Evolutionary conservation across 2,113 vertebrate species (phyloP), one percentile per base, ranked within the genome.

Genomic region (Phaetusa simplex): DNA sequence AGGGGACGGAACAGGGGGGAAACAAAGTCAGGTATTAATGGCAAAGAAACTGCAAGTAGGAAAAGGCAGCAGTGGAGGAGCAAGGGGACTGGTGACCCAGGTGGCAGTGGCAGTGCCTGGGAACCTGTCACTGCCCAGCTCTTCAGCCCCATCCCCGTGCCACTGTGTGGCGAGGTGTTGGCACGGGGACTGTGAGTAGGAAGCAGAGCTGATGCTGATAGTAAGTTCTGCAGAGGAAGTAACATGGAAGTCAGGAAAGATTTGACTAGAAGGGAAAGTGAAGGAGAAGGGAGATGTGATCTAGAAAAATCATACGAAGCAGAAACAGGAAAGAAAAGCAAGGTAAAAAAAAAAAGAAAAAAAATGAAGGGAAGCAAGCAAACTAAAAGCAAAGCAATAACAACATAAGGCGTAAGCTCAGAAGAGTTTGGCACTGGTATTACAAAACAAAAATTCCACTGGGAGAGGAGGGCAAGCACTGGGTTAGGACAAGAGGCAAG

Each of bases 401-500:
- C 36, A 88, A 27, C 30, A 14, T 52, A 47, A 52, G 11, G 14
- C 43, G 47, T 65, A 65, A 58, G 74, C 17, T 66, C 42, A 9
- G 29, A 64, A 38, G 4, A 16, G 40, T 59, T 93, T 84, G 52
- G 34, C 61, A 26, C 38, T 55, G 11, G n/a, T 81, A 65, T 81
- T 91, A 40, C 14, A 53, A 78, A 78, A 45, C 29, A 86, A 84
- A 92, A 90, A 86, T 50, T 86, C 88, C 47, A 32, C 30, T 0
- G 53, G 77, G 61, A 82, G 91, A 95, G 73, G 30, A 92, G 73
- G 55, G 65, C 56, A 67, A 93, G 52, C 36, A 40, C 49, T 73
- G 74, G 17, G 70, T 87, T 95, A 80, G 87, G 79, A 65, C 24
- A 45, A 81, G 84, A 87, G 34, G 66, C 27, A 80, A 65, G 59